Conservation (phyloP, 2,113 vertebrate species). For the Macroglossus sobrinus region DNA sequence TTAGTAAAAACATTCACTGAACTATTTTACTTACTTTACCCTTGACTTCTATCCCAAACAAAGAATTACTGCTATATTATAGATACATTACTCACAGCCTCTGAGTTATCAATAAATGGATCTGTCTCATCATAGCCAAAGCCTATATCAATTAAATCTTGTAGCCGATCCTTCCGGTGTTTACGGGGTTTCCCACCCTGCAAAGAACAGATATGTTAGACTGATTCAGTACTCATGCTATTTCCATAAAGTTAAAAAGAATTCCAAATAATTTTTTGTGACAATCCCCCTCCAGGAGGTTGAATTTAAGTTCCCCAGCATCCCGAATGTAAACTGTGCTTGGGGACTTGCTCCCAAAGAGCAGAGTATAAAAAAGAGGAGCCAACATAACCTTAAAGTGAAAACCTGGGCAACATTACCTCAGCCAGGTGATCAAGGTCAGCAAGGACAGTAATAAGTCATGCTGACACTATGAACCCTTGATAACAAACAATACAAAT, state of each 20-base stretch:
- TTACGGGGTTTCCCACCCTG: conserved; percentile 89
- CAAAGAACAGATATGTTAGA: conserved; percentile 59
- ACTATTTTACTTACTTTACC: conserved; percentile 11
- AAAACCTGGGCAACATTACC: not conserved
- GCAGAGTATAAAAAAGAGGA: not conserved
- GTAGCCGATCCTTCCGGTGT: conserved; percentile 95
- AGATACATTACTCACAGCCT: conserved; percentile 91
- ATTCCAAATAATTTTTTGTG: not conserved
- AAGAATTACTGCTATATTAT: conserved; percentile 55
- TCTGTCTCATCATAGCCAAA: conserved; percentile 98
- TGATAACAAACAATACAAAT: not conserved
- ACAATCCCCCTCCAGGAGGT: not conserved
- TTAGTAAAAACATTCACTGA: conserved; percentile 17
- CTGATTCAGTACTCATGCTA: not conserved
- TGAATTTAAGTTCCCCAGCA: not conserved
- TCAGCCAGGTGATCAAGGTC: not conserved
- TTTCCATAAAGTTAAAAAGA: conserved; percentile 6
- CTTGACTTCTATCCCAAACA: conserved; percentile 18
- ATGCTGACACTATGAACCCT: not conserved
- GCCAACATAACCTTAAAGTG: not conserved
- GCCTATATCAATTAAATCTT: conserved; percentile 98
- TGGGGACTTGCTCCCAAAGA: not conserved
- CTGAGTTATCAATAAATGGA: conserved; percentile 99
- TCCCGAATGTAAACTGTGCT: not conserved
- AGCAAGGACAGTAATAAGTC: not conserved